phyloP scores from a whole-genome alignment of 2,113 vertebrate species.

The Cynoglossus semilaevis region DNA sequence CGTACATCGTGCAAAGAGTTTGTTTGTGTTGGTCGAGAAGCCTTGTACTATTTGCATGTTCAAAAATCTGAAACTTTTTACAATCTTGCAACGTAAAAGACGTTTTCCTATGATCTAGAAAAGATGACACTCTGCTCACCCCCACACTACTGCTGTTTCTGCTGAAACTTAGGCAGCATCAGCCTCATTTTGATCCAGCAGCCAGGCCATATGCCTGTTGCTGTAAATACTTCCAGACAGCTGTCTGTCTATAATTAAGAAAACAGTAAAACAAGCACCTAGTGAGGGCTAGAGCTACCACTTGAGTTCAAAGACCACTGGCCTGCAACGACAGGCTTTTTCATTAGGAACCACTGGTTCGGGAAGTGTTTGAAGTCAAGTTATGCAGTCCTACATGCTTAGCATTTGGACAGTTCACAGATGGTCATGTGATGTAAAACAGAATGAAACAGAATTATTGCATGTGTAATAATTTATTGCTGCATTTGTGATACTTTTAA shows the following conservation, averaged over 20 bases:
- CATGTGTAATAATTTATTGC: too few relatives aligned
- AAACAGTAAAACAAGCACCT: slow-evolving; percentile 71
- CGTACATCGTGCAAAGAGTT: too few relatives aligned
- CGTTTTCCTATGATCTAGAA: slow-evolving; percentile 33
- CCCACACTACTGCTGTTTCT: slow-evolving; percentile 5
- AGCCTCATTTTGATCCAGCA: slow-evolving; percentile 57
- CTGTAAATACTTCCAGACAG: slow-evolving; percentile 70
- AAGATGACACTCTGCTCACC: slow-evolving; percentile 27
- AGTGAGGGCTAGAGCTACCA: slow-evolving; percentile 43
- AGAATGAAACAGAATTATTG: not conserved
- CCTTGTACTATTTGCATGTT: too few relatives aligned
- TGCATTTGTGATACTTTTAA: too few relatives aligned
- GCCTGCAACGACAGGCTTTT: slow-evolving; percentile 48
- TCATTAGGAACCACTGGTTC: slow-evolving; percentile 48
- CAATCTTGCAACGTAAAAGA: slow-evolving; percentile 32
- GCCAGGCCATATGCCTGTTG: slow-evolving; percentile 33
- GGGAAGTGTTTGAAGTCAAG: slow-evolving; percentile 45
- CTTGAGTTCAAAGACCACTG: slow-evolving; percentile 72
- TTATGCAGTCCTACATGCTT: slow-evolving; percentile 11
- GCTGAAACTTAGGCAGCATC: slow-evolving; percentile 47
- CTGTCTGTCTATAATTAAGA: slow-evolving; percentile 72
- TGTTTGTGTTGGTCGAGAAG: too few relatives aligned
- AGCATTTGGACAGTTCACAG: slow-evolving; percentile 9
- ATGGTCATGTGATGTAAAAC: not conserved
- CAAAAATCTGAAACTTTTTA: slow-evolving; percentile 21